A percentile compares a stretch with the other conserved stretches of the same genome.
phyloP scores from a whole-genome alignment of 2,888 invertebrate genomes.

The Aelia acuminata region DNA sequence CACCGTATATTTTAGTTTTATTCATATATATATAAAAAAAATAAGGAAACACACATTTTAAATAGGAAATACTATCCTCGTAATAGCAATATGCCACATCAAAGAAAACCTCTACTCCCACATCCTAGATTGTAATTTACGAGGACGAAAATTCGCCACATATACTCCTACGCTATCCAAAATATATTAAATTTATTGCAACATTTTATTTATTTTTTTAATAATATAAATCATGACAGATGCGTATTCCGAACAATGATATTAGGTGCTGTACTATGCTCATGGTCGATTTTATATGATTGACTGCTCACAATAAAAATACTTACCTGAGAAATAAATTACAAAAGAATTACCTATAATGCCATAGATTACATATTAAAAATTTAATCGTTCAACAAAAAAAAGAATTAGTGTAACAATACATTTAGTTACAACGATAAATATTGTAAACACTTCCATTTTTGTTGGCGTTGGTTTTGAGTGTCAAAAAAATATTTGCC shows the following conservation, averaged over 20 bases:
- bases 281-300: no score
- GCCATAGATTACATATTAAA: not conserved
- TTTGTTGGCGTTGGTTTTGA: not conserved
- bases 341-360: not conserved
- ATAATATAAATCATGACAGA: not conserved
- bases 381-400: not conserved
- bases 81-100: not conserved
- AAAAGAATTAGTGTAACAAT: not conserved
- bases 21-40: no score
- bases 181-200: not conserved
- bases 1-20: no score
- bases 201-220: not conserved
- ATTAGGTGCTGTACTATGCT: not conserved
- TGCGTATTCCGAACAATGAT: not conserved
- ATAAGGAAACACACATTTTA: not conserved
- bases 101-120: not conserved
- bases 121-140: slow-evolving; percentile 14
- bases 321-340: not conserved
- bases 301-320: not conserved
- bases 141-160: not conserved
- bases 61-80: not conserved
- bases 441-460: not conserved
- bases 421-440: no score
- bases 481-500: not conserved
- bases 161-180: not conserved